Conservation (phyloP, 2,113 vertebrate genomes). For the Cercopithecus mona region DNA sequence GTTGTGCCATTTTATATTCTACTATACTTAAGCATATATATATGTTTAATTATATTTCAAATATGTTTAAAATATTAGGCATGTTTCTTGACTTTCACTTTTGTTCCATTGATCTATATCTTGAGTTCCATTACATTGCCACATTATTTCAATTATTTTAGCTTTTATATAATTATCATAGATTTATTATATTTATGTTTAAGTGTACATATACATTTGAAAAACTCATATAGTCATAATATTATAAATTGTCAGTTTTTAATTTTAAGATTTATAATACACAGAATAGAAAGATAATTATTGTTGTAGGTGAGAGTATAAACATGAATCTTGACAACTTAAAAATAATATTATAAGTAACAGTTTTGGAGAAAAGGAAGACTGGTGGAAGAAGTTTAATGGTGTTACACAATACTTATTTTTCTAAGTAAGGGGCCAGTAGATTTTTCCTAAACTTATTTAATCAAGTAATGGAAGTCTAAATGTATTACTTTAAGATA, state of each 20-base stretch:
- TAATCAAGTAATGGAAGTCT: background rate
- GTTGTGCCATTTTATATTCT: background rate
- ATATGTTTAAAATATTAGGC: background rate
- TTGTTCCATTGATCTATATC: background rate
- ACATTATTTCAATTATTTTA: slow-evolving; percentile 14
- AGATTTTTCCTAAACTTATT: background rate
- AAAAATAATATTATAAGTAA: slow-evolving; percentile 7
- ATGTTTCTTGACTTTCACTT: background rate
- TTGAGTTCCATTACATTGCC: background rate
- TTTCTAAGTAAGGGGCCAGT: background rate
- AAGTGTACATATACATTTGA: background rate
- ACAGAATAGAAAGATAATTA: background rate
- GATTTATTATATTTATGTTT: background rate
- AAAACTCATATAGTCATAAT: slow-evolving; percentile 25
- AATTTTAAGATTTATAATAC: slow-evolving; percentile 31
- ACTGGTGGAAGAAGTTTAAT: background rate
- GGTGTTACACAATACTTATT: background rate
- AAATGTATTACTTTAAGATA: background rate
- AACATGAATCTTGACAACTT: slow-evolving; percentile 38
- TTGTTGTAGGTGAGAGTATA: background rate
- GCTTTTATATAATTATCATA: background rate
- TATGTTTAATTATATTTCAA: background rate
- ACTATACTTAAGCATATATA: background rate
- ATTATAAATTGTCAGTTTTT: background rate
- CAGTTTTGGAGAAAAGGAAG: background rate